phyloP scores from a whole-genome alignment of 2,888 invertebrate species.

The Zygothrica quintamaculata region DNA sequence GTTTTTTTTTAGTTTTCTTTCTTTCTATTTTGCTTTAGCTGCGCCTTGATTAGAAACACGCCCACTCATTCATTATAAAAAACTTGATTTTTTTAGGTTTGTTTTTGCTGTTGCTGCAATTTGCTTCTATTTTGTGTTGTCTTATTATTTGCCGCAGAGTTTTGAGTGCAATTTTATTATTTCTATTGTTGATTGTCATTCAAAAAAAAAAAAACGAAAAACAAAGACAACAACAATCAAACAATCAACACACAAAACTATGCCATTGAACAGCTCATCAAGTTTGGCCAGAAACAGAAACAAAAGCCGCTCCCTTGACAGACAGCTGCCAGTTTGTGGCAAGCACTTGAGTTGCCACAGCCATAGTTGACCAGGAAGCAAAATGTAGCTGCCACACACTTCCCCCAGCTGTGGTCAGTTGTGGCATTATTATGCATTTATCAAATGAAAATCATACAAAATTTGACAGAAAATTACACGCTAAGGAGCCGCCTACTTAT shows the following conservation, averaged over 20 bases:
- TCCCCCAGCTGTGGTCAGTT: slow-evolving; percentile 24
- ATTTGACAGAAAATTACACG: slow-evolving; percentile 65
- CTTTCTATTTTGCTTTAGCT: too few species aligned
- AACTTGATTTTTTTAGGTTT: slow-evolving; percentile 4
- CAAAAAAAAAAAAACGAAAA: too few species aligned
- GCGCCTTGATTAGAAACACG: slow-evolving; percentile 38
- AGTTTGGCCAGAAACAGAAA: slow-evolving; percentile 1
- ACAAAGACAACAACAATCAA: slow-evolving; percentile 31
- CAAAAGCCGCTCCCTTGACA: slow-evolving; percentile 36
- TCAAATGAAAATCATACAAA: slow-evolving; percentile 65
- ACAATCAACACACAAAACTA: slow-evolving; percentile 22
- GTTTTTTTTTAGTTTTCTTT: too few species aligned
- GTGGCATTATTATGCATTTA: slow-evolving; percentile 59
- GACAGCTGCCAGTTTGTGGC: slow-evolving; percentile 29
- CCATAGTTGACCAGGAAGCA: slow-evolving; percentile 44
- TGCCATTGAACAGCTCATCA: slow-evolving; percentile 28
- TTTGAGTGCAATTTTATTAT: slow-evolving; percentile 13
- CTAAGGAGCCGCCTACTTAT: slow-evolving; percentile 64
- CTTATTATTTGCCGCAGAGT: neutral
- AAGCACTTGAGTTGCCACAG: slow-evolving; percentile 13
- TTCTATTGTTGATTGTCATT: slow-evolving; percentile 1
- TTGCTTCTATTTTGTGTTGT: slow-evolving; percentile 3
- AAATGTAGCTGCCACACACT: neutral
- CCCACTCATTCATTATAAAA: slow-evolving; percentile 20
- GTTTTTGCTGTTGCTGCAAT: slow-evolving; percentile 7